Base-by-base conservation (phyloP, 1,140 invertebrate genomes). In the Temnothorax longispinosus region DNA sequence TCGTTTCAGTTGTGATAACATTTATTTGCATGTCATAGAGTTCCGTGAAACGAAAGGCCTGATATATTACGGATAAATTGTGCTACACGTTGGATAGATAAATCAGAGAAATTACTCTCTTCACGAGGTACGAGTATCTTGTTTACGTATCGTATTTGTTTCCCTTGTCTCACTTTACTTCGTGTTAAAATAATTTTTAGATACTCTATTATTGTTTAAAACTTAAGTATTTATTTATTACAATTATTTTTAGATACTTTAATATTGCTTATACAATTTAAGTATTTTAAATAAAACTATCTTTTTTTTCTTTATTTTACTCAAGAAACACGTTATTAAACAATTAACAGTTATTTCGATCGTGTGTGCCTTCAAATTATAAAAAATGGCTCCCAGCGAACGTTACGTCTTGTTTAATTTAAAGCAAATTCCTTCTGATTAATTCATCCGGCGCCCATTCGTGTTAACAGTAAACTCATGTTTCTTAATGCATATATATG, bases 1-100 rank as follows among this genome's bases (percentile, higher is more conserved):
- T 67, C n/a, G 64, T 44, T 67, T 44, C 64, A 13, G 38, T 67
- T 44, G 38, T 38, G 64, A 67, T 21, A 67, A 67, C 38, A 44
- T 21, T 21, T 44, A 67, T 44, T 67, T 44, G 38, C n/a, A 21
- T 67, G n/a, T 67, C 38, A 38, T 18, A 13, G 64, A 67, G 38
- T 11, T 44, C 5, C 10, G 38, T 44, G 38, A 67, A 67, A 67
- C 38, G 38, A 67, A 21, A 67, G 38, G 4, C 10, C n/a, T 67
- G 35, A 67, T 44, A 15, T 67, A 67, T 67, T 44, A 44, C 64
- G 38, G 18, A 67, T 41, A 67, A 67, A 21, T 21, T 67, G n/a
- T 44, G 64, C n/a, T 21, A n/a, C 64, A 44, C 38, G 1, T 21
- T 67, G 64, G 38, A 44, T 21, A 35, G 35, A 65, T 67, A 67